Conservation (phyloP, 2,888 invertebrate species). For the Campoletis raptor region DNA sequence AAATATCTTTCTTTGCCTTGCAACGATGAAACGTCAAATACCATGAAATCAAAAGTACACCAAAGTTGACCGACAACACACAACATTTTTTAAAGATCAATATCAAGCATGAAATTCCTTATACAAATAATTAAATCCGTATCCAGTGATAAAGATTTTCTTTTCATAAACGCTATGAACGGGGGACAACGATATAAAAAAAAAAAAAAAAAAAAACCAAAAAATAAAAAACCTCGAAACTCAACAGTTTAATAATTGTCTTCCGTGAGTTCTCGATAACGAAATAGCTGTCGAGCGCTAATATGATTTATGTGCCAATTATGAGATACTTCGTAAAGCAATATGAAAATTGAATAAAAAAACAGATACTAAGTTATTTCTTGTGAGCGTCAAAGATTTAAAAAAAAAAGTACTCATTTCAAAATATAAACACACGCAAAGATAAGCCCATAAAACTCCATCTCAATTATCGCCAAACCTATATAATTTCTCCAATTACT, state of each 20-base stretch:
- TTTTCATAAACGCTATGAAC: background rate
- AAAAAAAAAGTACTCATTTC: background rate
- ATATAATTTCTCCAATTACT: slow-evolving; percentile 1
- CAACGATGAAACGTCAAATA: too few relatives aligned
- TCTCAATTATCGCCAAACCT: background rate
- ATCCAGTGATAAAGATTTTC: background rate
- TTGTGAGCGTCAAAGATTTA: background rate
- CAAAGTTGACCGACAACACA: background rate
- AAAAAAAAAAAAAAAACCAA: background rate
- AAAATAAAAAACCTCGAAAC: background rate
- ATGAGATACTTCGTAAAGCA: background rate
- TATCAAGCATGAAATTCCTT: background rate
- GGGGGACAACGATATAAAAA: background rate
- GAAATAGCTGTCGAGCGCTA: background rate
- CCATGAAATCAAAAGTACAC: background rate
- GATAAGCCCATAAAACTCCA: background rate
- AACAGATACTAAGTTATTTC: background rate
- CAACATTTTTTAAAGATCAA: background rate
- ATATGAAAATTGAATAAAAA: slow-evolving; percentile 5
- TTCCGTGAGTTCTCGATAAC: slow-evolving; percentile 4
- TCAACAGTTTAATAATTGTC: background rate
- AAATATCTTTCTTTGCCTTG: too few relatives aligned
- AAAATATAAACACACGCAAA: background rate
- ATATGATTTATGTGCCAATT: slow-evolving; percentile 9
- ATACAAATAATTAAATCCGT: background rate